Conservation (phyloP, 2,797 vertebrate species). For the Falco novaeseelandiae region DNA sequence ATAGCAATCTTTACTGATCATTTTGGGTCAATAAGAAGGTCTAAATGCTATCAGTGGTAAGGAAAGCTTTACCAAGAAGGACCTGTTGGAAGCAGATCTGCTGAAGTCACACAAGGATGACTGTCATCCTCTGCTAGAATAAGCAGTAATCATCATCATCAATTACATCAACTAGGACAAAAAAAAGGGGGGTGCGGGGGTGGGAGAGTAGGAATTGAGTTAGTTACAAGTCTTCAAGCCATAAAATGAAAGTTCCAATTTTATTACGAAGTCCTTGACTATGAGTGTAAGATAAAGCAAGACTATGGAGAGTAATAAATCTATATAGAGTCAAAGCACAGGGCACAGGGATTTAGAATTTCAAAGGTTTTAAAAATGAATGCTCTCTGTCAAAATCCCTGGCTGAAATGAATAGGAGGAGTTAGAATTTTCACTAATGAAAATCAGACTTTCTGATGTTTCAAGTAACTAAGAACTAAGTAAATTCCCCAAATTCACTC, state of each 20-base stretch:
- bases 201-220: background rate
- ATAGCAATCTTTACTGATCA: background rate
- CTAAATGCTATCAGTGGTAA: background rate
- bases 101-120: background rate
- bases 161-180: background rate
- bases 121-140: background rate
- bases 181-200: too few species aligned
- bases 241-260: background rate
- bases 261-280: background rate
- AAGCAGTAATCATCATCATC: background rate
- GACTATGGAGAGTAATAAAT: background rate
- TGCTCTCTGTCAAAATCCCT: background rate
- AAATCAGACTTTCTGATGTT: background rate
- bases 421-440: background rate
- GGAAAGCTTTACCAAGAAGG: background rate
- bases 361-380: background rate
- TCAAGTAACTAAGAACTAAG: background rate
- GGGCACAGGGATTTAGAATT: background rate
- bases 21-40: background rate
- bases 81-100: background rate
- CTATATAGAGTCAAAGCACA: background rate
- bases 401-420: background rate
- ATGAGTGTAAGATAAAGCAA: background rate
- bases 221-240: background rate
- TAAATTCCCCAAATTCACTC: background rate